phyloP scores from a whole-genome alignment of 2,797 vertebrate genomes.

The Perdix hodgsoniae region DNA sequence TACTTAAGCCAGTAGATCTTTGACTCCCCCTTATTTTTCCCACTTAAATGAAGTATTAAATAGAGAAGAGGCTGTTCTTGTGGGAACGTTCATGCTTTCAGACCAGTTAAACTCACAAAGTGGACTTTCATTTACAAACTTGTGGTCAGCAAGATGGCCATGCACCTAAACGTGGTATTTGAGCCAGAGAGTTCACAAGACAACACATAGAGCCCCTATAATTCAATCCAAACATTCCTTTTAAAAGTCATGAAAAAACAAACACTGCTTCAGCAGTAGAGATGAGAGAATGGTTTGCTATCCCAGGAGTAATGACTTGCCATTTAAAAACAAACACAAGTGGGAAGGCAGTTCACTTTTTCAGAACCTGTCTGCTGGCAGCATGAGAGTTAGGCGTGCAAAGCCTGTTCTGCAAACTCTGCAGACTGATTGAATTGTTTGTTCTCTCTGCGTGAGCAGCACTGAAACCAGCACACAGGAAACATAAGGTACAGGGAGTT shows the following conservation, averaged over 20 bases:
- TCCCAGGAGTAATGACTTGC: not conserved
- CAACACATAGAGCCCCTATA: not conserved
- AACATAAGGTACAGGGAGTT: slow-evolving; percentile 12
- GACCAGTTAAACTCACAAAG: not conserved
- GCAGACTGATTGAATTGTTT: not conserved
- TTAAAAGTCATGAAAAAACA: not conserved
- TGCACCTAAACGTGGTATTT: not conserved
- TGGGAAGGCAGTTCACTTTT: not conserved
- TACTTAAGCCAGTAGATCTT: not conserved
- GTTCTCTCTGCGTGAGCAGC: not conserved
- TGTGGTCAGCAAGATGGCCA: not conserved
- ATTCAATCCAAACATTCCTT: not conserved
- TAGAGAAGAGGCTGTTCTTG: not conserved
- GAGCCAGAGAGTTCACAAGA: not conserved
- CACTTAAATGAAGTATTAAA: not conserved
- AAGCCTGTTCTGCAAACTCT: not conserved
- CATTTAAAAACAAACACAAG: slow-evolving; percentile 1
- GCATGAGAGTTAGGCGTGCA: not conserved
- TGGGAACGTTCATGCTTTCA: not conserved
- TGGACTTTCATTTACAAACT: not conserved
- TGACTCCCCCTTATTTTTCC: not conserved
- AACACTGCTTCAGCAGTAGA: not conserved
- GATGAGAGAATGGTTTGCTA: rapidly evolving
- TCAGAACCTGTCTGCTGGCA: not conserved
- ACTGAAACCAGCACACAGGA: not conserved